Conservation (phyloP, 2,888 invertebrate genomes). For the Heliconius hortense region DNA sequence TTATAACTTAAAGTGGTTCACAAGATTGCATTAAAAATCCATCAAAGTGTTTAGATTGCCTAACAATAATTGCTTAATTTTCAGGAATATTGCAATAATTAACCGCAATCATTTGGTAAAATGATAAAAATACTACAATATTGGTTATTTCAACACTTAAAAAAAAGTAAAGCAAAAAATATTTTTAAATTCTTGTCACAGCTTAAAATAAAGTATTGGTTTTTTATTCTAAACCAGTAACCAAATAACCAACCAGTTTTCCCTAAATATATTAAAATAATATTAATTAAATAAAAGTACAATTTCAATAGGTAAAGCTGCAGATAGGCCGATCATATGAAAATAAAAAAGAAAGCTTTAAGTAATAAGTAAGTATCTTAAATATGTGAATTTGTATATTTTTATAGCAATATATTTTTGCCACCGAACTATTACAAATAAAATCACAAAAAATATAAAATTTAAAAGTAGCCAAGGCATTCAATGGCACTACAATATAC, state of each 20-base stretch:
- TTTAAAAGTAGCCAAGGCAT: background rate
- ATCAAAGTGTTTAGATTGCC: background rate
- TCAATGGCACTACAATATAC: slow-evolving; percentile 10
- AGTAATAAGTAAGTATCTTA: background rate
- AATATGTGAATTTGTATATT: background rate
- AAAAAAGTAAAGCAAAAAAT: too few species aligned
- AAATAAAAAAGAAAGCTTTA: background rate
- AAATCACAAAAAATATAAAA: background rate
- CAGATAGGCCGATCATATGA: too few species aligned
- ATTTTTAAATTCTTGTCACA: too few species aligned
- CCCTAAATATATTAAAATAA: too few species aligned
- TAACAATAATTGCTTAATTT: slow-evolving; percentile 11
- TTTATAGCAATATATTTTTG: background rate
- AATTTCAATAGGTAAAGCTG: too few species aligned
- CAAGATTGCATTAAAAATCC: slow-evolving; percentile 2
- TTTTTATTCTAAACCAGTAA: too few species aligned
- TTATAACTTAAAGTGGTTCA: background rate
- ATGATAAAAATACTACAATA: background rate
- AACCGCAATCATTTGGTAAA: background rate
- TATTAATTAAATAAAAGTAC: too few species aligned
- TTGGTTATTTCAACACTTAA: background rate
- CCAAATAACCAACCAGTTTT: too few species aligned
- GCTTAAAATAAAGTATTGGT: too few species aligned
- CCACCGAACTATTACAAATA: background rate
- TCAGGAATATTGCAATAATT: background rate